Percentiles rank a stretch among this genome's conserved stretches.
phyloP scores from a whole-genome alignment of 2,113 vertebrate genomes.

The Cyanoliseus patagonus region DNA sequence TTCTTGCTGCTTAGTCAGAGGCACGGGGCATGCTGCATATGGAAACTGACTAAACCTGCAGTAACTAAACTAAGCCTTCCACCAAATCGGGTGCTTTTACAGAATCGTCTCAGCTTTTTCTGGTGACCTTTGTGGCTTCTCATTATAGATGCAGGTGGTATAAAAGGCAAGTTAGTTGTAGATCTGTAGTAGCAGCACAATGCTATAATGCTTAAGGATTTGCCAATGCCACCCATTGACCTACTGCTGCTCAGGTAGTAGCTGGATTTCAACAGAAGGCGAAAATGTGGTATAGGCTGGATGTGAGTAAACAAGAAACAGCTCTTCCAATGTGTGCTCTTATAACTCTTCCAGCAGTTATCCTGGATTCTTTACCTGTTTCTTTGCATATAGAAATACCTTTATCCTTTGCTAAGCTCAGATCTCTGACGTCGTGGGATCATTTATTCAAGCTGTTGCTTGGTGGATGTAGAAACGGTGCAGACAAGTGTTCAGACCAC shows the following conservation, averaged over 20 bases:
- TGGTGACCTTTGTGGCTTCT: background rate
- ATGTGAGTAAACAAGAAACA: background rate
- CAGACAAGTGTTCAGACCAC: background rate
- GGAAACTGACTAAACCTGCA: background rate
- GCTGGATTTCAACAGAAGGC: background rate
- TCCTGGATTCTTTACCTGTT: background rate
- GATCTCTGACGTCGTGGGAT: background rate
- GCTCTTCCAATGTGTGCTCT: background rate
- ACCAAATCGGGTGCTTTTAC: background rate
- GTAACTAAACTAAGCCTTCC: background rate
- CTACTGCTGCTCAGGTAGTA: background rate
- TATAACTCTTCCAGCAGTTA: background rate
- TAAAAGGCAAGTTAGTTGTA: background rate
- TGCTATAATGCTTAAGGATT: background rate
- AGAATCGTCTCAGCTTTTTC: background rate
- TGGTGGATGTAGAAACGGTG: background rate
- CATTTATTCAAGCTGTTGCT: background rate
- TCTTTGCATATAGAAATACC: background rate
- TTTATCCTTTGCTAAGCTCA: background rate
- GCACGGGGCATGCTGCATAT: background rate
- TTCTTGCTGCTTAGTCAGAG: background rate
- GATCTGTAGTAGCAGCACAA: background rate
- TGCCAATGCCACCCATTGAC: fast-evolving
- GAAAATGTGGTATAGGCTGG: background rate
- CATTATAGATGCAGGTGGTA: background rate